Conservation (phyloP, 2,888 invertebrate species). For the Eupithecia insigniata region DNA sequence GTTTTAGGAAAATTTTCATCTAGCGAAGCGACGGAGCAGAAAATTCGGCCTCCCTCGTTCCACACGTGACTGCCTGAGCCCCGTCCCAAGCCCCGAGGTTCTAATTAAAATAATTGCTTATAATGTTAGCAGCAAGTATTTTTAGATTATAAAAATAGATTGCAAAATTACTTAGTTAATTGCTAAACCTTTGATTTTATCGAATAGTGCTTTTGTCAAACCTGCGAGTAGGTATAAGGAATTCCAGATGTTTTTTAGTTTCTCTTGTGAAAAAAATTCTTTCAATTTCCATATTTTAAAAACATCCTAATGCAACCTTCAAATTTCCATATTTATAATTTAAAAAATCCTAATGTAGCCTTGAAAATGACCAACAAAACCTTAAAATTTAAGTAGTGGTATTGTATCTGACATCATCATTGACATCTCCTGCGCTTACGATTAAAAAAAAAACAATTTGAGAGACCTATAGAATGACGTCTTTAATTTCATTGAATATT, state of each 20-base stretch:
- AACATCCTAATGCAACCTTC: neutral
- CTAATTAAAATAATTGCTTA: conserved; percentile 36
- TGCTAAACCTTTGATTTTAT: neutral
- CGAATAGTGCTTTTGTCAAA: neutral
- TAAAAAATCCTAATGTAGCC: neutral
- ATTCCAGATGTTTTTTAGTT: neutral
- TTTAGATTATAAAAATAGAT: conserved; percentile 16
- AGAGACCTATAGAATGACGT: neutral
- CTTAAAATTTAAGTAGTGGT: too few species aligned
- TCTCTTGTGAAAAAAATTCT: neutral
- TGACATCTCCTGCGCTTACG: too few species aligned
- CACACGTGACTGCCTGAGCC: conserved; percentile 63
- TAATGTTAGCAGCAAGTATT: conserved; percentile 33
- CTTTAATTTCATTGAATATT: conserved; percentile 40
- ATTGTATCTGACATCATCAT: neutral
- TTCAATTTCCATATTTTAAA: too few species aligned
- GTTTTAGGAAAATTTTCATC: conserved; percentile 67
- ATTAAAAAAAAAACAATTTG: neutral
- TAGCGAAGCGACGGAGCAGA: conserved; percentile 69
- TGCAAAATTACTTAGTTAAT: neutral
- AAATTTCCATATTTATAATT: too few species aligned
- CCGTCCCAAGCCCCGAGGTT: conserved; percentile 18
- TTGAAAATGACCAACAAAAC: too few species aligned
- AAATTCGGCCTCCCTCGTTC: conserved; percentile 74
- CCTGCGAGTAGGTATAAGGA: neutral